A percentile compares a stretch with the other conserved stretches of the same genome.
phyloP scores from a whole-genome alignment of 2,888 invertebrate genomes.

The Drosophila meridionalis region DNA sequence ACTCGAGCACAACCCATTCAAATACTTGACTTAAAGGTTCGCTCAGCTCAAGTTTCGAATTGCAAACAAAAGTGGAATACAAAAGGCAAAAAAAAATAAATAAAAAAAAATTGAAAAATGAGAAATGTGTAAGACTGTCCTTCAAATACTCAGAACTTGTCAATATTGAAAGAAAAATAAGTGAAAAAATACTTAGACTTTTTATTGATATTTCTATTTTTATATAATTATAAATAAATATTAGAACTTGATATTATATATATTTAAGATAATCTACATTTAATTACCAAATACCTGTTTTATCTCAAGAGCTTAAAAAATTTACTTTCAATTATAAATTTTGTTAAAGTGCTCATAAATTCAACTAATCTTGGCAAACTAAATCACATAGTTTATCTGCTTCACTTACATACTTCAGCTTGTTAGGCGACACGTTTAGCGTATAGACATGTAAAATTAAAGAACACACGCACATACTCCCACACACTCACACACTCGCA shows the following conservation, averaged over 20 bases:
- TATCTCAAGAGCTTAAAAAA: not conserved
- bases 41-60: slow-evolving; percentile 32
- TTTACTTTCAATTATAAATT: not conserved
- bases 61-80: not conserved
- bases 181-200: not conserved
- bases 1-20: slow-evolving; percentile 8
- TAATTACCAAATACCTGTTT: too few species aligned
- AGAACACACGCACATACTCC: not conserved
- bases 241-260: too few species aligned
- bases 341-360: slow-evolving; percentile 1
- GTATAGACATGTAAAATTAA: slow-evolving; percentile 26
- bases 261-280: not conserved
- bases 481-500: slow-evolving; percentile 7
- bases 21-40: slow-evolving; percentile 4
- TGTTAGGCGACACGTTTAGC: slow-evolving; percentile 28
- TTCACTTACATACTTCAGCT: not conserved
- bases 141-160: not conserved
- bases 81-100: not conserved
- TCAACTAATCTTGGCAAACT: slow-evolving; percentile 8
- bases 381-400: slow-evolving; percentile 35
- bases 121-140: not conserved
- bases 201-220: not conserved
- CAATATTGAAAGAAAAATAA: not conserved
- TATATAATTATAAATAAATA: not conserved
- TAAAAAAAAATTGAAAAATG: not conserved